Evolutionary conservation across 2,888 invertebrate species (phyloP), one percentile per base, ranked within the genome.

Genomic region (Dastarcus helophoroides): DNA sequence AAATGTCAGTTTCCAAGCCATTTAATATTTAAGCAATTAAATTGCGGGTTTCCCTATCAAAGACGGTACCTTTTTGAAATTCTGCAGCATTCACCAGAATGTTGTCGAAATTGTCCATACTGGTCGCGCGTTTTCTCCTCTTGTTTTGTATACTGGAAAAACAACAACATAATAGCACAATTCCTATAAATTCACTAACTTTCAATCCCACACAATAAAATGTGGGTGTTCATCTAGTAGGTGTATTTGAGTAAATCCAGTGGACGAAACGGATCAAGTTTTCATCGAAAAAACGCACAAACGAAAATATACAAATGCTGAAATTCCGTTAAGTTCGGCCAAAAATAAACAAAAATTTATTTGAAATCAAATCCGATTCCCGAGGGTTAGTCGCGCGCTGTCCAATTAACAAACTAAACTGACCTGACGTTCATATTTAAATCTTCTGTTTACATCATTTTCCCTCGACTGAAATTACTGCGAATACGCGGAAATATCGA

Each of bases 51-150:
- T 37, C 16, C 31, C 32, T 32, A 26, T 9, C 26, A 28, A 23
- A 46, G n/a, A n/a, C n/a, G 59, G 61, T 63, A 75, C 75, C 74
- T 70, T 72, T 73, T 38, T 76, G 71, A 40, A 73, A 73, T 58
- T 76, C 76, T 12, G 73, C 70, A 31, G 74, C 73, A 50, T 72
- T 73, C 53, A 74, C 64, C 42, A 76, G 64, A 46, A 72, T 65
- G 53, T 73, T 72, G 33, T 56, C 49, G 43, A 49, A 53, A 32
- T 43, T 46, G 32, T 57, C 56, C 58, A 58, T 58, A 31, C 41
- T 54, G 16, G 35, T 32, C 28, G 33, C 33, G 26, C 23, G 29
- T 33, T 38, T 39, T 27, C 39, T 37, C 26, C 36, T 39, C 29
- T 39, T 41, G 33, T 36, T 37, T 33, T 22, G 35, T 28, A 25